Evolutionary conservation across 2,113 vertebrate genomes (phyloP), one percentile per base, ranked within the genome.

Genomic region (Melanerpes aurifrons): DNA sequence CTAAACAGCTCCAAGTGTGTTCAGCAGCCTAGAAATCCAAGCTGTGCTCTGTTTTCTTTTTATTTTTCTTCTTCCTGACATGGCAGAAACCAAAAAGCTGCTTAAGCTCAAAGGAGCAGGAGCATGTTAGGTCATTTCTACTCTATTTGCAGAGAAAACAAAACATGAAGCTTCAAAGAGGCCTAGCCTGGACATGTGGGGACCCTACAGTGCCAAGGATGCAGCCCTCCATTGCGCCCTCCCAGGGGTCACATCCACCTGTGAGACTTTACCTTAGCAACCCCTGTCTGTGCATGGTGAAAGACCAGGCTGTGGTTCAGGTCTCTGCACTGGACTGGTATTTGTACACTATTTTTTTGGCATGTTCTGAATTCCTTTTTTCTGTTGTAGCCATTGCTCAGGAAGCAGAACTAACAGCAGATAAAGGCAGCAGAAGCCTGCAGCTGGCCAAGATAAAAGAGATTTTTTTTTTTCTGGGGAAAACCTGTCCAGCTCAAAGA

Each of bases 121-220:
- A 94, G 78, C 63, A 47, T 8, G 40, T 82, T 82, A 92, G 89
- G 87, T 94, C 89, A 89, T 59, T 93, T 79, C 74, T 93, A 24
- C 74, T 73, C 70, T 94, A 69, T 93, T 79, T 95, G 74, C 84
- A 91, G 87, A 95, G 82, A 93, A 93, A 95, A 94, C 50, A 91
- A 95, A 82, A 78, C 59, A 45, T 1, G 21, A 69, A 79, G 54
- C 63, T 87, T 92, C 87, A 62, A 87, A 95, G 85, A 82, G 26
- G 67, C 67, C 84, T 84, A 81, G 73, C 57, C 43, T 77, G 77
- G 67, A 68, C 0, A 1, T 54, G 67, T 54, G 84, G 56, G 26
- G 78, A 87, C 56, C 66, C 53, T 77, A 14, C 72, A 35, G 77
- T 48, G 74, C 63, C 94, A 85, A 87, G 63, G 87, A 64, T 89